Conservation (phyloP, 2,113 vertebrate genomes). For the Isichthys henryi region DNA sequence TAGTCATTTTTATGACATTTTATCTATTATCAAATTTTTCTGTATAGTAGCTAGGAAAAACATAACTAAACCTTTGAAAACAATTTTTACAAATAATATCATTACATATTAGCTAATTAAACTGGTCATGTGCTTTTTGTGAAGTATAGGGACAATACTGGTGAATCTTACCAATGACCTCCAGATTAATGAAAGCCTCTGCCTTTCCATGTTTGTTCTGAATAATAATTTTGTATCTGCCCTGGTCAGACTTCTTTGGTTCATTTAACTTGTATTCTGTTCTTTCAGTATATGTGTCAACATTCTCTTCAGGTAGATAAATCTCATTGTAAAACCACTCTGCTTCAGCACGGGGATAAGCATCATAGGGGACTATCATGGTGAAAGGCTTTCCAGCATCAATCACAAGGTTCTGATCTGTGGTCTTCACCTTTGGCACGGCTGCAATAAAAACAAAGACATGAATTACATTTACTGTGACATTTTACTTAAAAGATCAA, state of each 20-base stretch:
- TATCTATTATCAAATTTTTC: not conserved
- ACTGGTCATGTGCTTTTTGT: not conserved
- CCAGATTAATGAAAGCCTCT: constrained; percentile 84
- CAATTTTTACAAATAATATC: not conserved
- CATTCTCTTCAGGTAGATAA: constrained; percentile 68
- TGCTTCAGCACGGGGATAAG: constrained; percentile 86
- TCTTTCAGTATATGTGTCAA: constrained; percentile 76
- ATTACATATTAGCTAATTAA: not conserved
- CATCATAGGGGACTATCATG: constrained; percentile 86
- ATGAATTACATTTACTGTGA: not conserved
- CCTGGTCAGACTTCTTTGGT: constrained; percentile 79
- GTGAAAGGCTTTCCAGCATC: constrained; percentile 85
- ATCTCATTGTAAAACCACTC: constrained; percentile 79
- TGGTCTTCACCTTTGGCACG: constrained; percentile 84
- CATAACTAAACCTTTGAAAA: not conserved
- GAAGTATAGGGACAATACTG: not conserved
- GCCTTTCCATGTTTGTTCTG: constrained; percentile 90
- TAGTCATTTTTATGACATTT: not conserved
- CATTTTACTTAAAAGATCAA: not conserved
- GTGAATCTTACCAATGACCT: constrained; percentile 80
- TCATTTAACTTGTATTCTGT: constrained; percentile 81
- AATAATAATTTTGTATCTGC: constrained; percentile 81
- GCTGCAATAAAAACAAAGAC: constrained; percentile 53
- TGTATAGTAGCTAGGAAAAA: not conserved
- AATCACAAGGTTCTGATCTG: constrained; percentile 83